These are phyloP conservation scores for Oscheius sp. DNA, from an alignment of 2,888 invertebrate species.

Conservation along the genomic window DNA sequence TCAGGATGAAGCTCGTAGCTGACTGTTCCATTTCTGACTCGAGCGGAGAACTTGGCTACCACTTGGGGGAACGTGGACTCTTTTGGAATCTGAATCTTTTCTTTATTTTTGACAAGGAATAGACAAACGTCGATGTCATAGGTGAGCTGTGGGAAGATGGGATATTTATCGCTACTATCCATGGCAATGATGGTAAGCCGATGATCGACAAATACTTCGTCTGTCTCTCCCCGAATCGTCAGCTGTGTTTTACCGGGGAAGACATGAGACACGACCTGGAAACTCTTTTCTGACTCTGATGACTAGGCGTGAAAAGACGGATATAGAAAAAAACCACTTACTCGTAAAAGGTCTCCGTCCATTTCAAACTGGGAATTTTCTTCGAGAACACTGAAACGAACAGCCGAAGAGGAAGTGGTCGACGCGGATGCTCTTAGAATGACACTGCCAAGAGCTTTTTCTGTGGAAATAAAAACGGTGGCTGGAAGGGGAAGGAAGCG, in stretches of 20 bases:
- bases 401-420: constrained; percentile 35
- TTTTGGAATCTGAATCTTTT: constrained; percentile 26
- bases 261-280: constrained; percentile 48
- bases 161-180: constrained; percentile 69
- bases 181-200: constrained; percentile 65
- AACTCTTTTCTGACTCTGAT: background rate
- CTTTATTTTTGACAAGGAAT: background rate
- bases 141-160: constrained; percentile 68
- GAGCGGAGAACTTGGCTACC: constrained; percentile 53
- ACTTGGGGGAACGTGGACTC: constrained; percentile 51
- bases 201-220: constrained; percentile 44
- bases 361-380: constrained; percentile 52
- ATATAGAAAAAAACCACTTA: constrained; percentile 2
- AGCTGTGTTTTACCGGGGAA: constrained; percentile 43
- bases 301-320: too few species aligned
- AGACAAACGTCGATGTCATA: constrained; percentile 64
- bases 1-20: constrained; percentile 59
- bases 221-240: constrained; percentile 55
- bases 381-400: constrained; percentile 52
- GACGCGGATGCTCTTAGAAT: constrained; percentile 51
- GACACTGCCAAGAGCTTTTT: constrained; percentile 65
- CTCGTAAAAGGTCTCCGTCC: constrained; percentile 55
- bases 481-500: constrained; percentile 68
- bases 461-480: constrained; percentile 68
- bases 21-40: constrained; percentile 48